Conservation (phyloP, 2,113 vertebrate species). For the Pungitius pungitius region DNA sequence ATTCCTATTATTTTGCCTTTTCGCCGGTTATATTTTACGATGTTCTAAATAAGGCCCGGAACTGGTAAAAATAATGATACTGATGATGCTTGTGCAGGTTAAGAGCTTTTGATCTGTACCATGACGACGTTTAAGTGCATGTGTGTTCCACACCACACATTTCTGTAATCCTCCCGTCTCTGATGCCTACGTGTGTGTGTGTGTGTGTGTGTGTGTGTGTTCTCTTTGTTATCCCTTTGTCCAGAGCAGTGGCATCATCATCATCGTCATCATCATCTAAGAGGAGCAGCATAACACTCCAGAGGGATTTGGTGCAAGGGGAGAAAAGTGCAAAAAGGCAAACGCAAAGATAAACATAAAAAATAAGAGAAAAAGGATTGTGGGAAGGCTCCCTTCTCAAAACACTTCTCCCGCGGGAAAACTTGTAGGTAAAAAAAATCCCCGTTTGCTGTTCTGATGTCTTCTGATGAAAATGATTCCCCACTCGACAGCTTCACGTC, state of each 20-base stretch:
- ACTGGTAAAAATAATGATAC: not conserved
- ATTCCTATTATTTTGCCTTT: not conserved
- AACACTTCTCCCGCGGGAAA: constrained; percentile 12
- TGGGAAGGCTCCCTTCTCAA: constrained; percentile 21
- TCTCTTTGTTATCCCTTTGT: constrained; percentile 44
- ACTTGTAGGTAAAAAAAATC: constrained; percentile 38
- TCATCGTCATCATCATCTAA: constrained; percentile 27
- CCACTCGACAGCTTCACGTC: constrained; percentile 28
- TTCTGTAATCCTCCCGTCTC: constrained; percentile 27
- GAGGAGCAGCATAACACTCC: constrained; percentile 21
- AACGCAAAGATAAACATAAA: constrained; percentile 59
- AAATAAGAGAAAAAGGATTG: constrained; percentile 21
- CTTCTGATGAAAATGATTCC: constrained; percentile 41
- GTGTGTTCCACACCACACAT: not conserved
- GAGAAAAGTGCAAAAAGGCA: constrained; percentile 33
- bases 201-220: not conserved
- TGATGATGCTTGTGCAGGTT: not conserved
- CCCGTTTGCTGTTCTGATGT: constrained; percentile 28
- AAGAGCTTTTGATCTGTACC: not conserved
- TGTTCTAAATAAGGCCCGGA: not conserved
- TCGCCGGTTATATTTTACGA: no score
- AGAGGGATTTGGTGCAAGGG: constrained; percentile 24
- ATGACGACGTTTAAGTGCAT: not conserved
- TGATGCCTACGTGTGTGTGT: constrained; percentile 14
- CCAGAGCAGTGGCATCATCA: constrained; percentile 23